Conservation (phyloP, 2,797 vertebrate genomes). For the Chrysocyon brachyurus region DNA sequence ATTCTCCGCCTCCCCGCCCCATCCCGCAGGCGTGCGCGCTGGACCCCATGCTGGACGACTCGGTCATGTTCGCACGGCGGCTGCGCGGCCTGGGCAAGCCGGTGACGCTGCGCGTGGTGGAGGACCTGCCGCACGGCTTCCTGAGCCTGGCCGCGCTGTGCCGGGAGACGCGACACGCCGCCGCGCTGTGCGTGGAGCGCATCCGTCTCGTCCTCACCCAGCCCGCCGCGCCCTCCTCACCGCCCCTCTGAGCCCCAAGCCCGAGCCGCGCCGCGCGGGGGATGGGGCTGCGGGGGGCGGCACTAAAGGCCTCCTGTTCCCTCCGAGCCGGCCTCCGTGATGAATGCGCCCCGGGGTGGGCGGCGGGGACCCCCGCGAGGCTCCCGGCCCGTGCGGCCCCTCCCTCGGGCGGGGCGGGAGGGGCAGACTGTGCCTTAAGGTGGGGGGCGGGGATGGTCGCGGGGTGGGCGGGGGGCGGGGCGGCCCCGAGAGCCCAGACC, state of each 20-base stretch:
- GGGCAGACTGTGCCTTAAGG: conserved; percentile 63
- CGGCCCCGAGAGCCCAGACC: background rate
- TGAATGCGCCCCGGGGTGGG: conserved; percentile 20
- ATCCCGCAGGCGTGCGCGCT: conserved; percentile 93
- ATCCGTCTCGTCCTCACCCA: conserved; percentile 91
- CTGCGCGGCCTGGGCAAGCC: conserved; percentile 90
- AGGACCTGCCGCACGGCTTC: conserved; percentile 96
- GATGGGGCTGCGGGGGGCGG: background rate
- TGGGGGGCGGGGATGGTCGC: too few species aligned
- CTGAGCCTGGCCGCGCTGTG: conserved; percentile 94
- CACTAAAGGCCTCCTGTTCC: conserved; percentile 77
- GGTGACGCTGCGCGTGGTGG: conserved; percentile 93
- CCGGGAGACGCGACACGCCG: conserved; percentile 92
- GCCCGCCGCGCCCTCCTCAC: conserved; percentile 63
- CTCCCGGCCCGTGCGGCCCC: background rate
- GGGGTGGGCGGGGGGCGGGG: background rate
- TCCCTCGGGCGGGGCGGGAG: background rate
- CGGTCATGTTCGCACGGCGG: conserved; percentile 95
- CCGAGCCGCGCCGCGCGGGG: background rate
- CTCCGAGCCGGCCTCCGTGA: conserved; percentile 18
- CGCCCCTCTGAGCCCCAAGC: background rate
- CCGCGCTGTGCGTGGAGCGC: conserved; percentile 91
- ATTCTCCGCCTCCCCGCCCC: background rate
- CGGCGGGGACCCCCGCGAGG: rapidly evolving
- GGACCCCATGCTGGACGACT: conserved; percentile 97